Conservation (phyloP, 2,113 vertebrate species). For the Copsychus sechellarum region DNA sequence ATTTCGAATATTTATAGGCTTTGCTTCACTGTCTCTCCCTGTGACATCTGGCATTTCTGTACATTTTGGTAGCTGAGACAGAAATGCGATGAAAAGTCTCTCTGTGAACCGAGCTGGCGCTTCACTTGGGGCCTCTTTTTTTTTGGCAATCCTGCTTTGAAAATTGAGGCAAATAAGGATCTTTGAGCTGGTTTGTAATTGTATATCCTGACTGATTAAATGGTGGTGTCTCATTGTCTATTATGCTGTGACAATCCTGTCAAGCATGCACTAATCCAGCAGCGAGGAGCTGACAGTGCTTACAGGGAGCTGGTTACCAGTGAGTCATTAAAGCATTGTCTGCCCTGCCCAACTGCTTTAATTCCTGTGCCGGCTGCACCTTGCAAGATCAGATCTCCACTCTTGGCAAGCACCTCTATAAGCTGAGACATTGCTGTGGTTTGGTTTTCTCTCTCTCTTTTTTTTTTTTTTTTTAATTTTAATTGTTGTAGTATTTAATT, state of each 20-base stretch:
- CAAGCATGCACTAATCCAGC: background rate
- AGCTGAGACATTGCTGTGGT: background rate
- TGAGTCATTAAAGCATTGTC: background rate
- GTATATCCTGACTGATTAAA: background rate
- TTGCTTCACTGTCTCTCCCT: background rate
- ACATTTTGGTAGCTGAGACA: background rate
- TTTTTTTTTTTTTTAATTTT: background rate
- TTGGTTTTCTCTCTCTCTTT: accelerated
- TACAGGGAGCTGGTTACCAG: background rate
- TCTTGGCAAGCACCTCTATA: background rate
- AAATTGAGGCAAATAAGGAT: background rate
- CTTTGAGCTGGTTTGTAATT: background rate
- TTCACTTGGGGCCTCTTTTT: background rate
- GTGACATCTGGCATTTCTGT: background rate
- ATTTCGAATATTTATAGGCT: background rate
- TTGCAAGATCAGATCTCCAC: background rate
- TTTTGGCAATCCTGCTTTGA: background rate
- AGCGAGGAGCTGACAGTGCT: background rate
- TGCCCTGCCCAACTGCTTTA: background rate
- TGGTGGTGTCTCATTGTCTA: background rate
- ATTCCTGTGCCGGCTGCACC: background rate
- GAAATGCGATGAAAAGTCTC: background rate
- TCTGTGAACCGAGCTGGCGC: background rate
- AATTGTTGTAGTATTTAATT: background rate
- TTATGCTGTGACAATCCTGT: background rate